A percentile compares a stretch with the other conserved stretches of the same genome.
Evolutionary conservation across 1,140 invertebrate genomes (phyloP).

Genomic region (Sitobion miscanthi): DNA sequence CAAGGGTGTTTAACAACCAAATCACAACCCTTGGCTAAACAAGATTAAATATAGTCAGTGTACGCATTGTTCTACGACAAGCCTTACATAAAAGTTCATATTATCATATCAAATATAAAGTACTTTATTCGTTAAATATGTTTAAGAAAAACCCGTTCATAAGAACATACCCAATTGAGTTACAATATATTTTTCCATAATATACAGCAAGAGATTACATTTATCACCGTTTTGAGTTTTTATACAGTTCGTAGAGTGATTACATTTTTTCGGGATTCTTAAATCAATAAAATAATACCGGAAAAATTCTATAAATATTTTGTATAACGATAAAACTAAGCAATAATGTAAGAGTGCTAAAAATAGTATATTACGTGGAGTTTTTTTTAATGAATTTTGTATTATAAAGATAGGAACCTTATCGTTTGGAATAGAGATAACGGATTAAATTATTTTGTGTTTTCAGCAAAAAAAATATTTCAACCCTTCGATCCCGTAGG

Average conservation of each 20-base stretch:
- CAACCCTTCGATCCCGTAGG: background rate
- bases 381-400: background rate
- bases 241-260: background rate
- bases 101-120: background rate
- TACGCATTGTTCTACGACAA: background rate
- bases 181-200: background rate
- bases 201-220: background rate
- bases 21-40: background rate
- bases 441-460: background rate
- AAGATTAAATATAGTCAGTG: background rate
- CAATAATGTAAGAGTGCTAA: background rate
- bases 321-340: background rate
- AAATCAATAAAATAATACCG: background rate
- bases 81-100: background rate
- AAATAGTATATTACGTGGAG: background rate
- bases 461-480: background rate
- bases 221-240: background rate
- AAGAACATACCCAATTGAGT: background rate
- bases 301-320: background rate
- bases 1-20: background rate
- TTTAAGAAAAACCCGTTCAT: background rate
- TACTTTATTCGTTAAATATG: background rate
- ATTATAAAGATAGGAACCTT: background rate
- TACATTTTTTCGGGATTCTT: background rate
- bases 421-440: background rate